These are phyloP conservation scores for Stegastes partitus DNA, from an alignment of 2,113 vertebrate genomes.

Conservation along the genomic window DNA sequence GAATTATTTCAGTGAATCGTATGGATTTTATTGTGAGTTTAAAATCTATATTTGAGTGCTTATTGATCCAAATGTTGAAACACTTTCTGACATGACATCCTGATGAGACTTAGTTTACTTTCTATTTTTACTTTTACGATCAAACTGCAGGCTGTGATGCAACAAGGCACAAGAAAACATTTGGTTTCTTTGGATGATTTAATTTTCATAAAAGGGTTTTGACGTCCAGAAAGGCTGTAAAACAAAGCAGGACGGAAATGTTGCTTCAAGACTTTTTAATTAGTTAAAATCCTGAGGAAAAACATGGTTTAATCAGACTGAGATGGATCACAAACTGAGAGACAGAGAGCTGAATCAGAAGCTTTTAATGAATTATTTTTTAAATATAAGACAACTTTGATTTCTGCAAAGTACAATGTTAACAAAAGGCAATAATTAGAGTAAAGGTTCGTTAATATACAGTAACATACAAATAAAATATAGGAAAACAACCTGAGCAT, in stretches of 20 bases:
- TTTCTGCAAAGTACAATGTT: too few relatives aligned
- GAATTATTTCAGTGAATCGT: neutral
- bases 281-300: slow-evolving; percentile 12
- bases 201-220: neutral
- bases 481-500: too few relatives aligned
- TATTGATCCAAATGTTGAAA: neutral
- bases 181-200: neutral
- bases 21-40: neutral
- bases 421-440: too few relatives aligned
- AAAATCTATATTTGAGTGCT: too few relatives aligned
- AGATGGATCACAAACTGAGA: slow-evolving; percentile 22
- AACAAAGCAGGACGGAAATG: neutral
- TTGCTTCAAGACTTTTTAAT: slow-evolving; percentile 2
- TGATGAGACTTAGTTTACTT: neutral
- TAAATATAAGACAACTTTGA: too few relatives aligned
- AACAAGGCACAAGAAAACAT: neutral
- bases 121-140: neutral
- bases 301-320: slow-evolving; percentile 36
- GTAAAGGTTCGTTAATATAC: too few relatives aligned
- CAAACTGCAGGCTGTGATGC: neutral
- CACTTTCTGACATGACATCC: neutral
- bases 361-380: too few relatives aligned
- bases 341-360: neutral
- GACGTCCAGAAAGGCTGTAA: neutral
- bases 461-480: too few relatives aligned